Base-by-base conservation (phyloP, 2,113 vertebrate species). In the Carlito syrichta region DNA sequence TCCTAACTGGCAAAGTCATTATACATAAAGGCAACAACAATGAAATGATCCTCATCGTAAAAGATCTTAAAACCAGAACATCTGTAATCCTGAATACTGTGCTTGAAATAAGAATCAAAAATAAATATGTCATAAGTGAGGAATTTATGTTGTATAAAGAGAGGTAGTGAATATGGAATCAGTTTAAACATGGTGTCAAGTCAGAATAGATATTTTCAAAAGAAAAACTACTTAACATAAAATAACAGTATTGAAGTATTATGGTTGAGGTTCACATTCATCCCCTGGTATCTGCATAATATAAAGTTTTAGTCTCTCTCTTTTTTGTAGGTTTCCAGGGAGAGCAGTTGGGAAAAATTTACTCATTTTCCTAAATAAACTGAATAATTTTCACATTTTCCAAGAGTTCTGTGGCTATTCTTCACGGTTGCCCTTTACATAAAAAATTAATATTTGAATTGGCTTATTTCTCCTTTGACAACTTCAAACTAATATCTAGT, bases 41-140 rank as follows among this genome's bases (percentile, higher is more conserved):
- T 50, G 12, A 86, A 88, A 90, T 85, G 27, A 78, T 60, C 87
- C 58, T 97, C 73, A 85, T 74, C 56, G 25, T 60, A 88, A 94
- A 92, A 76, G 8, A 88, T 83, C 82, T 92, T 82, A 78, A 66
- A 94, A 74, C 8, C 17, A 82, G 83, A 93, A 93, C 86, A 95
- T 96, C 93, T 88, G 81, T 92, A 48, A 76, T 92, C 45, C 56
- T 84, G 43, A 95, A 96, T 82, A 89, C 73, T 43, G 50, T 85
- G 52, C 87, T 95, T 62, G 45, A 94, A 96, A 89, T 96, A 66
- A 95, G 13, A 85, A 95, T 94, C 60, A 85, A 96, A n/a, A 96
- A 84, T 96, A 90, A 96, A 96, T 71, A 96, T 95, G 91, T 95
- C 87, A 86, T 88, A 90, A 87, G 60, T 73, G 66, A 97, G 54